Evolutionary conservation across 37 sponge, comb jelly and placozoan species (phyloP).

Genomic region (Spongia lamella): DNA sequence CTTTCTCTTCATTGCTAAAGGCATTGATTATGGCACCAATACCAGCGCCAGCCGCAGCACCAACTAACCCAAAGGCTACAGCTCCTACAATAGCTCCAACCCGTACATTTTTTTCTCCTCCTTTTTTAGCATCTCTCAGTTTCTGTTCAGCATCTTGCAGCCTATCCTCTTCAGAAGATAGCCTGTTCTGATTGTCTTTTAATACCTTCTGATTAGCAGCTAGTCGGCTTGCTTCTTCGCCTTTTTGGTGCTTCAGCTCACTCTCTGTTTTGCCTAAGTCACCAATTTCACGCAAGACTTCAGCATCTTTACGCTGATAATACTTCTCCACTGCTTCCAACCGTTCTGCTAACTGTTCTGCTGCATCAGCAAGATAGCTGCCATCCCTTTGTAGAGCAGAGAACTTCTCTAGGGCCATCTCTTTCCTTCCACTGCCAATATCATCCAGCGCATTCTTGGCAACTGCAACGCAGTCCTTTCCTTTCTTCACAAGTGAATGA

Average conservation of each 20-base stretch:
- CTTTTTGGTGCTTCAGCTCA: neutral
- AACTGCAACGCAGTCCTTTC: too few relatives aligned
- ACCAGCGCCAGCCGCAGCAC: constrained; percentile 4
- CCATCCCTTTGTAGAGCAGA: too few relatives aligned
- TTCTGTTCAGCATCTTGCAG: constrained; percentile 1
- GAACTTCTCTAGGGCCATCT: too few relatives aligned
- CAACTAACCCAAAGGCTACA: neutral
- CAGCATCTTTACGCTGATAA: neutral
- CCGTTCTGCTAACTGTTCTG: neutral
- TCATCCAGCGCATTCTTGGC: too few relatives aligned
- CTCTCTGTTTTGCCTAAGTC: neutral
- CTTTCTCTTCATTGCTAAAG: neutral
- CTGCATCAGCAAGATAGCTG: neutral
- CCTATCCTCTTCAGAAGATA: neutral
- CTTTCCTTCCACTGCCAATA: too few relatives aligned
- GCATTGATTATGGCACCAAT: constrained; percentile 16
- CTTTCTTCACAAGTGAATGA: too few relatives aligned
- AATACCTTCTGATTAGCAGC: neutral
- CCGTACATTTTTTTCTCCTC: neutral
- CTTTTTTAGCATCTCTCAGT: constrained; percentile 2
- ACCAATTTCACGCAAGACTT: neutral
- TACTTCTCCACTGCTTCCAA: constrained; percentile 6
- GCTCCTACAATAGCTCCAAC: neutral
- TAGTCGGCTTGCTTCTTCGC: neutral
- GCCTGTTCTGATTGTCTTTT: too few relatives aligned